A percentile compares a stretch with the other conserved stretches of the same genome.
These are phyloP conservation scores for Epinotia ramella DNA, from an alignment of 2,888 invertebrate genomes.

Conservation along the genomic window DNA sequence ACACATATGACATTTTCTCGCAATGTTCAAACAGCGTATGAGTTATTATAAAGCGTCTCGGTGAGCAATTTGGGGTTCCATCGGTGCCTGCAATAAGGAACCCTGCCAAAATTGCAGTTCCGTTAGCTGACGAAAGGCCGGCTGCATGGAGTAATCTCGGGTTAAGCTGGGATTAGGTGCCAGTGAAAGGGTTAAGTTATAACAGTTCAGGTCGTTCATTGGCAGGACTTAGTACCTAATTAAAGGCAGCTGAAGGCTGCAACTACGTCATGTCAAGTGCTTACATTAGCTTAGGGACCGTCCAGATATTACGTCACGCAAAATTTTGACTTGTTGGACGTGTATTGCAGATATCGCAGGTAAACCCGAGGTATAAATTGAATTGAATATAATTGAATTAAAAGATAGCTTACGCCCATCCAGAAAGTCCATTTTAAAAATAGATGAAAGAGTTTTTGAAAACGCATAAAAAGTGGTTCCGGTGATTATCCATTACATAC, in stretches of 20 bases:
- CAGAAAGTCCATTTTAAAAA: no score
- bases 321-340: no score
- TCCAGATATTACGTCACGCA: no score
- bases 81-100: conserved; percentile 63
- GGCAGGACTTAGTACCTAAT: neutral
- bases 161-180: conserved; percentile 53
- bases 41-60: conserved; percentile 73
- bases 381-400: no score
- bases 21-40: conserved; percentile 68
- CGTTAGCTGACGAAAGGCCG: conserved; percentile 56
- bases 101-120: conserved; percentile 79
- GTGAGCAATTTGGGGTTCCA: conserved; percentile 79
- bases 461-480: no score
- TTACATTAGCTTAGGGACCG: neutral
- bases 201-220: conserved; percentile 9
- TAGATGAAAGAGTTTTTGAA: no score
- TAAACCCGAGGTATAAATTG: no score
- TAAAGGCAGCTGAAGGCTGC: neutral
- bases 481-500: no score
- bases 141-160: conserved; percentile 54
- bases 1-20: conserved; percentile 61
- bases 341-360: no score
- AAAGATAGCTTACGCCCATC: no score
- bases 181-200: conserved; percentile 34
- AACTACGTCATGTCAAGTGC: neutral